Evolutionary conservation across 2,888 invertebrate species (phyloP), one percentile per base, ranked within the genome.

Genomic region (Habrosyne pyritoides): DNA sequence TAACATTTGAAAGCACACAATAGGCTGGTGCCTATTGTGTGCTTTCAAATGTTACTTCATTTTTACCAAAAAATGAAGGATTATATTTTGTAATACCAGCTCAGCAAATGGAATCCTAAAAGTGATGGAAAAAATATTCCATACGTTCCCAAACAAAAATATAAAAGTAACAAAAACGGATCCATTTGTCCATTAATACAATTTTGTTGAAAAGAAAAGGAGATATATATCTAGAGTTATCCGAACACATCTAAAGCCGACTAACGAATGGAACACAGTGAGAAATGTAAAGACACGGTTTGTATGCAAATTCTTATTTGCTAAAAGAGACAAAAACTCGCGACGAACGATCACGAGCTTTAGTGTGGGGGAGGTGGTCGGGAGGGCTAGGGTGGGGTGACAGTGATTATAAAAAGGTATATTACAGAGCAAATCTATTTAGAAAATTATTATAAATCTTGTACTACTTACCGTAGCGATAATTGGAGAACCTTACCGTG

Each of bases 251-350:
- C 48, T 54, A 53, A 53, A 53, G 42, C 42, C 18, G 49, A 26
- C 52, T 56, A 53, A 52, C 57, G 60, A 55, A 63, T 54, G 59
- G 60, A 61, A 66, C 64, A 73, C 71, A 66, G 69, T 67, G 69
- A 71, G 68, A 64, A 71, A 72, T 69, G 73, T 69, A 71, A 71
- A 71, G 66, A 71, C 69, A 72, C 72, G 61, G 75, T 84, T 80
- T 81, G 70, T 75, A 84, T 84, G 83, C 75, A 75, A 83, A 84
- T 83, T 77, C 72, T 75, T 74, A 76, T 76, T 77, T 75, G 70
- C 62, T 46, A 51, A 69, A 57, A 53, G 66, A 63, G 65, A 69
- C 66, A 71, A 74, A 76, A 75, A 69, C 68, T 68, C 58, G 49
- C 53, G 54, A 8, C n/a, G 60, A 60, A 64, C 63, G 61, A 69